Conservation (phyloP, 2,797 vertebrate genomes). For the Halcyon leucocephala region DNA sequence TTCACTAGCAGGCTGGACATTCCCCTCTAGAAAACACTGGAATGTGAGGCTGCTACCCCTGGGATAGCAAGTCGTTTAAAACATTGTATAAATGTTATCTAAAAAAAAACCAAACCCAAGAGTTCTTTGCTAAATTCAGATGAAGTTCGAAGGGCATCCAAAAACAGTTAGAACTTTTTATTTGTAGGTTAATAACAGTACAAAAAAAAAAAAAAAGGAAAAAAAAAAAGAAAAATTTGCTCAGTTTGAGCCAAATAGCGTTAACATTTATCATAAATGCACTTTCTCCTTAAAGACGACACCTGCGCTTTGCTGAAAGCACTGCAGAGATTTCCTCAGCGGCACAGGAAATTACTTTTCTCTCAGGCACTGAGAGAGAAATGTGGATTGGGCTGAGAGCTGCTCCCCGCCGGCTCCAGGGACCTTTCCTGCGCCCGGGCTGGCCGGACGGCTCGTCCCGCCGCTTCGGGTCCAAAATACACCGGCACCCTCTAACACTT, state of each 20-base stretch:
- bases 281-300: constrained; percentile 76
- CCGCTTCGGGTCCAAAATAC: too few species aligned
- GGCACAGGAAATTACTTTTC: constrained; percentile 67
- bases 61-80: constrained; percentile 60
- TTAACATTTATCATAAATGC: constrained; percentile 88
- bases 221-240: constrained; percentile 74
- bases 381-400: constrained; percentile 68
- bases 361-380: constrained; percentile 73
- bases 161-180: constrained; percentile 58
- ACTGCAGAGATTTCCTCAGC: constrained; percentile 10
- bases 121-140: constrained; percentile 34
- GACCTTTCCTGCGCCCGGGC: not conserved
- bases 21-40: constrained; percentile 46
- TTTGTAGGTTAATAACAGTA: constrained; percentile 74
- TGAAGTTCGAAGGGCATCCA: constrained; percentile 68
- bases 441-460: too few species aligned
- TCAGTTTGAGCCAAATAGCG: constrained; percentile 87
- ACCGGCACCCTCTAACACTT: constrained; percentile 11
- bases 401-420: not conserved
- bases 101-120: not conserved
- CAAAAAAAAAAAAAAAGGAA: constrained; percentile 62
- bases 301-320: constrained; percentile 59
- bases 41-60: constrained; percentile 43
- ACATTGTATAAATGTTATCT: constrained; percentile 43
- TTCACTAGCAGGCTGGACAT: constrained; percentile 2